Evolutionary conservation across 1,140 invertebrate species (phyloP).

Genomic region (Drosophila nebulosa): DNA sequence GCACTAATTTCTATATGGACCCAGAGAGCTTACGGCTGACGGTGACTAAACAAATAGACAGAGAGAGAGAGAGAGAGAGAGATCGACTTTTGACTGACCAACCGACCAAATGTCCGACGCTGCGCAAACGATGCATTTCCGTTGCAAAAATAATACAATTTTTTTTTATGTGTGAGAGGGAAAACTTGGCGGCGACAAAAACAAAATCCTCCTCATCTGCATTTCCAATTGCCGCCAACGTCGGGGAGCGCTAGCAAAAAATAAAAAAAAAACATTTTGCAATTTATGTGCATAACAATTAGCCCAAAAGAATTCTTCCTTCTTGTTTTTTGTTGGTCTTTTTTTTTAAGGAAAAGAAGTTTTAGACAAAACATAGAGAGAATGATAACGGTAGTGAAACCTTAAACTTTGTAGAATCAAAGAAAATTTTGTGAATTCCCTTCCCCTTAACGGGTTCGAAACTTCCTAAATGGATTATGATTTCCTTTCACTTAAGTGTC

Average conservation of each 20-base stretch:
- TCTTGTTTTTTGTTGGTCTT: background rate
- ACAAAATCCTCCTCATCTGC: slow-evolving; percentile 56
- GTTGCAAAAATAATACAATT: slow-evolving; percentile 47
- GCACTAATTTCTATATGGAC: slow-evolving; percentile 56
- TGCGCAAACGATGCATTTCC: slow-evolving; percentile 72
- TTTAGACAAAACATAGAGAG: background rate
- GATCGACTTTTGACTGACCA: slow-evolving; percentile 27
- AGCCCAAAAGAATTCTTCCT: slow-evolving; percentile 26
- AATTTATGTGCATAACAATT: slow-evolving; percentile 73
- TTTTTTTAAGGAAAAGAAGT: background rate
- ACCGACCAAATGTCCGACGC: slow-evolving; percentile 8
- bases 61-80: slow-evolving; percentile 25
- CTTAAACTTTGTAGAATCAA: background rate
- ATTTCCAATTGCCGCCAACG: slow-evolving; percentile 63
- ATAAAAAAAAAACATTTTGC: slow-evolving; percentile 23
- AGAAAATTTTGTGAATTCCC: background rate
- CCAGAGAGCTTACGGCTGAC: slow-evolving; percentile 1
- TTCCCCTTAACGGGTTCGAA: too few species aligned
- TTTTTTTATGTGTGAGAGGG: slow-evolving; percentile 32
- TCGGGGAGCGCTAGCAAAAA: slow-evolving; percentile 30
- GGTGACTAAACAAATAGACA: slow-evolving; percentile 52
- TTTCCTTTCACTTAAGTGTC: too few species aligned
- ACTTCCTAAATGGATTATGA: too few species aligned
- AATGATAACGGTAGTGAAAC: background rate
- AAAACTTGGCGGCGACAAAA: slow-evolving; percentile 40